Base-by-base conservation (phyloP, 2,797 vertebrate genomes). In the Mus minutoides region DNA sequence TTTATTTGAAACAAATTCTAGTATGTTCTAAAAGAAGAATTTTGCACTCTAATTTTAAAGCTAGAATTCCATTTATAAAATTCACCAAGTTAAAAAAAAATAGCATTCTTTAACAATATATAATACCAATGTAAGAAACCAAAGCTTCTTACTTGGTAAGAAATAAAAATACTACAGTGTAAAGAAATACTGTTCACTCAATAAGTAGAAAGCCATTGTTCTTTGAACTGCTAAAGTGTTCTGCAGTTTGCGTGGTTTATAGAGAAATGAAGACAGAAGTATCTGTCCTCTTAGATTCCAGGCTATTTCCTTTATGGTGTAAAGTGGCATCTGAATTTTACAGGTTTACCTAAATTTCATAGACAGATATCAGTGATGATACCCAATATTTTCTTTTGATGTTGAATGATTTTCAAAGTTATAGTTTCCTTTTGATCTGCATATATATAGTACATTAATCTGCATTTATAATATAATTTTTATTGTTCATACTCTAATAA, bases 381-480 rank as follows among this genome's bases (percentile, higher is more conserved):
- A 85, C 10, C 56, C n/a, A 67, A 85, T 4, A 52, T 92, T 94
- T 88, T 62, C 67, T 88, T 96, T 93, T 92, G 64, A 92, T 75
- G 49, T 69, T 88, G 22, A 43, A 10, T 90, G 29, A 79, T 56
- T 96, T 96, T 97, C 78, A 95, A 96, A 93, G 37, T 71, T 95
- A 77, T 49, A 76, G 12, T 91, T 95, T 43, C 7, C 3, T 95
- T 94, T 96, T 84, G 71, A 93, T 95, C 56, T 43, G 84, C 5
- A 22, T 60, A 2, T 22, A 2, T 22, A 22, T 58, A 21, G 8
- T 22, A 22, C 8, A 37, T 75, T 43, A 17, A 67, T 67, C 34
- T 67, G 16, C 16, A 71, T 17, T n/a, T 82, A 80, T 80, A 10
- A 62, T 85, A 71, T 69, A 7, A 19, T 69, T 2, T n/a, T n/a